Percentiles rank a stretch among this genome's conserved stretches.
phyloP scores from a whole-genome alignment of 1,140 invertebrate species.

The Anastrepha ludens region DNA sequence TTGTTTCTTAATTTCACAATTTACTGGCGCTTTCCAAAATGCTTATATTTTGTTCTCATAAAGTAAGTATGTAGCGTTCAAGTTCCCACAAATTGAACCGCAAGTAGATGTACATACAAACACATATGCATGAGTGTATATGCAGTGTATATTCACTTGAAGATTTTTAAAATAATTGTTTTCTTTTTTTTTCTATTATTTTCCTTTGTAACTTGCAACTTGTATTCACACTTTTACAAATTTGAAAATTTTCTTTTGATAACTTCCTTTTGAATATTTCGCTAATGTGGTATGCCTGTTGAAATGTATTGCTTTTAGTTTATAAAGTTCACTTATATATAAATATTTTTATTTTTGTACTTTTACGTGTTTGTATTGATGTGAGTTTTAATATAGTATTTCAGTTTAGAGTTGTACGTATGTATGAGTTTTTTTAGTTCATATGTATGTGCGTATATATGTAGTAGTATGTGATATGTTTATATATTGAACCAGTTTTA shows the following conservation, averaged over 20 bases:
- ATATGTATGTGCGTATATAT: background rate
- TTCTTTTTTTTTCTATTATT: background rate
- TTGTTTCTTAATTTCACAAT: no score
- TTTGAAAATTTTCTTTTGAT: background rate
- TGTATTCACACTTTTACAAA: background rate
- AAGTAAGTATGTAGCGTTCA: background rate
- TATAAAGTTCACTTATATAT: background rate
- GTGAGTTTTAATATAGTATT: constrained; percentile 2
- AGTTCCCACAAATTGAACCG: background rate
- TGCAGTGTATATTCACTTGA: background rate
- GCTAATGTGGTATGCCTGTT: constrained; percentile 6
- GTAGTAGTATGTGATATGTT: constrained; percentile 20
- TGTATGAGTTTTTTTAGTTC: background rate
- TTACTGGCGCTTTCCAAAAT: no score
- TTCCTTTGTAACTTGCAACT: background rate
- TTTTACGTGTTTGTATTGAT: background rate
- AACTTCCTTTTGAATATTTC: background rate
- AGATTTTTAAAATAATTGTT: constrained; percentile 29
- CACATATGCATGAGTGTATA: background rate
- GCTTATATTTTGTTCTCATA: no score
- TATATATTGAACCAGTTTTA: constrained; percentile 30
- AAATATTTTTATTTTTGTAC: background rate
- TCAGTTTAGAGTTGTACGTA: background rate
- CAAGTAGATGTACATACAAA: background rate
- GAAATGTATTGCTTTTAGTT: background rate